Evolutionary conservation across 1,140 invertebrate genomes (phyloP).

Genomic region (Drosophila trapezifrons): DNA sequence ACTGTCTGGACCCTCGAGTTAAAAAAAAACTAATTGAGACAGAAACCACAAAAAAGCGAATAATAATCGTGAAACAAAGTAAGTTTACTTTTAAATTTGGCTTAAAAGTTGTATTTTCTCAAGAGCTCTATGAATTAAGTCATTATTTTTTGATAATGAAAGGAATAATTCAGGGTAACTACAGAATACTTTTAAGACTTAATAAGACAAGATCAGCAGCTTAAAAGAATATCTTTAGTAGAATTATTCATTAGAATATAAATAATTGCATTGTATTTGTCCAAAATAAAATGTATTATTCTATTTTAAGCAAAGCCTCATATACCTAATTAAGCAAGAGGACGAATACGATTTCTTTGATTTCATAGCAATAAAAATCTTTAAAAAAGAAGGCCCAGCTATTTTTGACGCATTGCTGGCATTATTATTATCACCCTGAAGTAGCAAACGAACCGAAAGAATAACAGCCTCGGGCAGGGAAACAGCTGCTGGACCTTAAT

Average conservation of each 20-base stretch:
- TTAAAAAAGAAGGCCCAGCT: constrained; percentile 10
- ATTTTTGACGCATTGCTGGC: constrained; percentile 61
- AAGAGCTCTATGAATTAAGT: not conserved
- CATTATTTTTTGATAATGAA: not conserved
- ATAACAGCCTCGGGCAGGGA: constrained; percentile 25
- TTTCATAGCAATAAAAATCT: not conserved
- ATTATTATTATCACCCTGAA: constrained; percentile 57
- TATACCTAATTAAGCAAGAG: not conserved
- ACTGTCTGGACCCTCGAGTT: not conserved
- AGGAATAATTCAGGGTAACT: not conserved
- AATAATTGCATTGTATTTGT: too few relatives aligned
- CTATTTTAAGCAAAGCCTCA: too few relatives aligned
- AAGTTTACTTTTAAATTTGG: not conserved
- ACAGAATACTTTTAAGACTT: not conserved
- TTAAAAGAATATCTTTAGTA: not conserved
- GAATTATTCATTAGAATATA: too few relatives aligned
- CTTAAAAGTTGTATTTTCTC: not conserved
- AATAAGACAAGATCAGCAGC: not conserved
- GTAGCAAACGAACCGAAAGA: constrained; percentile 7
- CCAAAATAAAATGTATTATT: too few relatives aligned
- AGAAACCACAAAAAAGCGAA: not conserved
- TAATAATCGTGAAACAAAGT: not conserved
- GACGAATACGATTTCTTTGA: not conserved
- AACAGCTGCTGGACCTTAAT: constrained; percentile 59
- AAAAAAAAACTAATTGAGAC: constrained; percentile 18